Conservation (phyloP, 1,140 invertebrate species). For the Mamestra configurata region DNA sequence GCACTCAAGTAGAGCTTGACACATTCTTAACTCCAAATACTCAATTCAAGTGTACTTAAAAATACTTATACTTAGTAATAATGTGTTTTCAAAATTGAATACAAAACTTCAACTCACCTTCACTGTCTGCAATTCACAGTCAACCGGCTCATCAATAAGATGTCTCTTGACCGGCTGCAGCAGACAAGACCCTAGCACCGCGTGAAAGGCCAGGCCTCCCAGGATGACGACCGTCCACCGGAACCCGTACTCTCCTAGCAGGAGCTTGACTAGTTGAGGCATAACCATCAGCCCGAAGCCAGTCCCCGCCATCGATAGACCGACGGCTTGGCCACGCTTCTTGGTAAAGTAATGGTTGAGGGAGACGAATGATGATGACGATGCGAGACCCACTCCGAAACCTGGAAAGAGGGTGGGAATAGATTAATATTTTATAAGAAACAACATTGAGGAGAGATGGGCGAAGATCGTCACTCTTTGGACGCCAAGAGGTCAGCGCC, state of each 20-base stretch:
- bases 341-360: conserved; percentile 92
- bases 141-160: conserved; percentile 89
- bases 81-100: too few relatives aligned
- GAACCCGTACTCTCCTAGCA: conserved; percentile 90
- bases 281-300: conserved; percentile 93
- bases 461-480: too few relatives aligned
- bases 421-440: neutral
- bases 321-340: conserved; percentile 92
- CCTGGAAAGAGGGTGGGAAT: conserved; percentile 82
- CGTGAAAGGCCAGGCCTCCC: conserved; percentile 90
- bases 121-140: conserved; percentile 88
- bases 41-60: too few relatives aligned
- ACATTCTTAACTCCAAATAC: too few relatives aligned
- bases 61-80: too few relatives aligned
- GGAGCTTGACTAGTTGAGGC: conserved; percentile 90
- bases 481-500: too few relatives aligned
- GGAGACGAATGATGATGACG: conserved; percentile 92
- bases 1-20: too few relatives aligned
- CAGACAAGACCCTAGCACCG: conserved; percentile 90
- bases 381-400: conserved; percentile 91
- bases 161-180: conserved; percentile 91
- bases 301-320: conserved; percentile 92
- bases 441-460: too few relatives aligned
- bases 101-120: conserved; percentile 74
- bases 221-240: conserved; percentile 91